Evolutionary conservation across 2,113 vertebrate species (phyloP), one percentile per base, ranked within the genome.

Genomic region (Notothenia rossii): DNA sequence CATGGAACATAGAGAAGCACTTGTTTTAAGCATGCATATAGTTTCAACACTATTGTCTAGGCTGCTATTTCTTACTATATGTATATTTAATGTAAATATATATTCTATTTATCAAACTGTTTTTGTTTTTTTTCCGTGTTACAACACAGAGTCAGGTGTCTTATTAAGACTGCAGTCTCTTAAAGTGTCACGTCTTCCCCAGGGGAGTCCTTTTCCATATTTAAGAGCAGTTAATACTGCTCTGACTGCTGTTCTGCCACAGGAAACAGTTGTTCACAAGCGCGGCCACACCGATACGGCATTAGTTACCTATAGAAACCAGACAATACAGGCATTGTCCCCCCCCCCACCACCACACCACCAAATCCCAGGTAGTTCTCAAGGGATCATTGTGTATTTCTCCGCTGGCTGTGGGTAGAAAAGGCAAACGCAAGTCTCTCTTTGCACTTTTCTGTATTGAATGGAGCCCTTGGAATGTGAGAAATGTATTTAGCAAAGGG

Each of bases 1-100:
- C 89, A 90, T 54, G 65, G 89, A 89, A 89, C 79, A 91, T 91
- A 94, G 92, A 92, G 83, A 94, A 94, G 94, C 95, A 96, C 95
- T 95, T 95, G 90, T 93, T 94, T 93, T 90, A 88, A 93, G 93
- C 93, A 94, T 91, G 92, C 93, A 80, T 92, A 92, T 94, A 94
- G 93, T 94, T 93, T 94, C 92, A 93, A 94, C 93, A 95, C 94
- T 95, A 93, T 92, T 94, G 90, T 92, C 88, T 95, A 95, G 93
- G 95, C 95, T 96, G 95, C 95, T 96, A 95, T 96, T 95, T 94
- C 94, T 93, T 94, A 94, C 93, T 86, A 72, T 91, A 86, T 95
- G 93, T 95, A 93, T 96, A 95, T 95, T 93, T 94, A 94, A 90
- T 95, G 94, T 95, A 96, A 92, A 95, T 94, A 95, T 93, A 93